phyloP scores from a whole-genome alignment of 2,888 invertebrate species.

The Coelopa pilipes region DNA sequence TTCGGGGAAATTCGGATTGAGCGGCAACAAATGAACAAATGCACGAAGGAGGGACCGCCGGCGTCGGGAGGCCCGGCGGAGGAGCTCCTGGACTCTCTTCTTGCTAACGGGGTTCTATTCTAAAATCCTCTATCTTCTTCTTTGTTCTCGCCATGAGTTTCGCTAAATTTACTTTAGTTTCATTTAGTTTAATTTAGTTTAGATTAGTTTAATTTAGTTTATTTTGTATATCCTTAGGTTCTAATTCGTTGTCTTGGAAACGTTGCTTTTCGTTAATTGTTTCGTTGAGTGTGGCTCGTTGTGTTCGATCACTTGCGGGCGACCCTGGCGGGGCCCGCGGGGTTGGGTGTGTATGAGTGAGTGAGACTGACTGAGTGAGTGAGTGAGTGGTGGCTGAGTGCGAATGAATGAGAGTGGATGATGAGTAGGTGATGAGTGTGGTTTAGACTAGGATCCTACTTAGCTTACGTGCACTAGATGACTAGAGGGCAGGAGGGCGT shows the following conservation, averaged over 20 bases:
- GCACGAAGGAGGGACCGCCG: too few relatives aligned
- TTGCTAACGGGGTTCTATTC: constrained; percentile 9
- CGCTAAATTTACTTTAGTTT: not conserved
- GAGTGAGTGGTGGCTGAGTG: not conserved
- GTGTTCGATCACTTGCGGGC: constrained; percentile 55
- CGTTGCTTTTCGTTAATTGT: constrained; percentile 64
- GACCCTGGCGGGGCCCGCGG: not conserved
- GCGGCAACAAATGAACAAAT: too few relatives aligned
- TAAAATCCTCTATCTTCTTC: not conserved
- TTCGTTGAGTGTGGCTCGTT: constrained; percentile 60
- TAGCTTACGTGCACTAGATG: too few relatives aligned
- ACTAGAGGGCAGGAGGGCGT: too few relatives aligned
- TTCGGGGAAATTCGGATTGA: not conserved
- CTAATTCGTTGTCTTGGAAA: constrained; percentile 69
- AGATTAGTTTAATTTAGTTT: too few relatives aligned
- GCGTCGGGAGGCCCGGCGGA: too few relatives aligned
- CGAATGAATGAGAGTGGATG: constrained; percentile 13
- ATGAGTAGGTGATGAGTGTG: constrained; percentile 22
- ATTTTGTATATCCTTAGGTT: constrained; percentile 53
- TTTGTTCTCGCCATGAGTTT: not conserved
- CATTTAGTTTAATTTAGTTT: too few relatives aligned
- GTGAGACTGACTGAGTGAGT: not conserved
- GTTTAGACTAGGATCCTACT: constrained; percentile 11
- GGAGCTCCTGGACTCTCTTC: not conserved
- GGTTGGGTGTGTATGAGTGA: not conserved